Percentiles rank a stretch among this genome's conserved stretches.
Evolutionary conservation across 2,888 invertebrate species (phyloP).

Genomic region (Plebejus melissa): DNA sequence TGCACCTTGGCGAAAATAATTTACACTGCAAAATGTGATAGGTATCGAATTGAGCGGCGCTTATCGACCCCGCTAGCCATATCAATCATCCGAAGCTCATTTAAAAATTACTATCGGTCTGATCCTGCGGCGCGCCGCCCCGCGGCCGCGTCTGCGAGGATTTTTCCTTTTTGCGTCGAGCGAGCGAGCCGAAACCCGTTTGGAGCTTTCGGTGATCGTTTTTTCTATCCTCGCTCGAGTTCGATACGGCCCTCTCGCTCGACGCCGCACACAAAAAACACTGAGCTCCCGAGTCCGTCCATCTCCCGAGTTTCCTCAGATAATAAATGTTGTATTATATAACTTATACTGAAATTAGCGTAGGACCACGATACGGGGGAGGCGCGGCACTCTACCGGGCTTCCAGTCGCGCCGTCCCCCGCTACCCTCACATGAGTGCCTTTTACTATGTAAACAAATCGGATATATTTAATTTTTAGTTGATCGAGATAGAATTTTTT

Average conservation of each 20-base stretch:
- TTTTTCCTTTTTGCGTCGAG: conserved; percentile 67
- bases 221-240: conserved; percentile 54
- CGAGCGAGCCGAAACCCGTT: conserved; percentile 68
- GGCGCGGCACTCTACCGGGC: conserved; percentile 50
- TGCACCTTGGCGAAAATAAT: conserved; percentile 30
- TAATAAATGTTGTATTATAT: conserved; percentile 52
- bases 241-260: conserved; percentile 50
- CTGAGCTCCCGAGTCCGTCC: conserved; percentile 55
- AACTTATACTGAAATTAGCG: conserved; percentile 36
- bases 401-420: conserved; percentile 51
- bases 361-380: conserved; percentile 33
- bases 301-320: conserved; percentile 58
- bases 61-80: conserved; percentile 45
- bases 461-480: conserved; percentile 76
- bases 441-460: conserved; percentile 72
- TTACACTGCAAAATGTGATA: conserved; percentile 21
- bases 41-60: conserved; percentile 10
- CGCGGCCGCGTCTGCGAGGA: conserved; percentile 54
- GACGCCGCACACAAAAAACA: conserved; percentile 56
- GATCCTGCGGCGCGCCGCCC: conserved; percentile 47
- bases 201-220: conserved; percentile 69
- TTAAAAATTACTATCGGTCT: conserved; percentile 49
- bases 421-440: conserved; percentile 61
- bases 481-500: conserved; percentile 72
- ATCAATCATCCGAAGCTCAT: conserved; percentile 53